phyloP scores from a whole-genome alignment of 92 coral and sea anemone species.

The Parazoanthus atlanticus region DNA sequence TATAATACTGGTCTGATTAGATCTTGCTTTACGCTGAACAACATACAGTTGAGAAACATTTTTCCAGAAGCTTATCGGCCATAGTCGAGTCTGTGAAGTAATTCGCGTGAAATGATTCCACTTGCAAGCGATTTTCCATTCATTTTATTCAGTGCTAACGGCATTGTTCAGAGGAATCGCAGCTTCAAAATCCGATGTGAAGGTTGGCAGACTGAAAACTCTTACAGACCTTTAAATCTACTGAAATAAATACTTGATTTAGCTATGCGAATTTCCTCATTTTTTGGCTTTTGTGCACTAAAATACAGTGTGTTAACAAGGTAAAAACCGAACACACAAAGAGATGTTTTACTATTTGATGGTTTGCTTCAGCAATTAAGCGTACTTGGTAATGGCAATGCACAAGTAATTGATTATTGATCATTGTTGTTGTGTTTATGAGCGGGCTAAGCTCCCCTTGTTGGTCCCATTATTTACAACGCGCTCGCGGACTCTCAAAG shows the following conservation, averaged over 20 bases:
- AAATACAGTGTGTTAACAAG: neutral
- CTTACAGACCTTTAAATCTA: neutral
- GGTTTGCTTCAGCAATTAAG: neutral
- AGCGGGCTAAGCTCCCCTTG: neutral
- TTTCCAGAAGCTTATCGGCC: neutral
- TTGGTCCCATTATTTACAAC: neutral
- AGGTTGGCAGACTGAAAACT: neutral
- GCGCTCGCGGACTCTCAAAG: constrained; percentile 26
- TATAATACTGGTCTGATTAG: neutral
- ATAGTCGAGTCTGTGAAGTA: neutral
- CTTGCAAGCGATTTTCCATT: no score
- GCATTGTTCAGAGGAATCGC: neutral
- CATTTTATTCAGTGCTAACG: no score
- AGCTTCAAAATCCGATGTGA: neutral
- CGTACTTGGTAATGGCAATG: neutral
- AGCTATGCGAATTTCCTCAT: neutral
- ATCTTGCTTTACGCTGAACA: neutral
- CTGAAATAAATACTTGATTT: no score
- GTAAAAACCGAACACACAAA: neutral
- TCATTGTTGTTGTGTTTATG: no score
- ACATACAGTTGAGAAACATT: no score
- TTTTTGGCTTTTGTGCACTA: no score
- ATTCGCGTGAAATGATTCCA: neutral
- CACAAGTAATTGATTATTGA: neutral
- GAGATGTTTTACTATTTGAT: neutral